These are phyloP conservation scores for Adela reaumurella DNA, from an alignment of 2,888 invertebrate genomes.

Conservation along the genomic window DNA sequence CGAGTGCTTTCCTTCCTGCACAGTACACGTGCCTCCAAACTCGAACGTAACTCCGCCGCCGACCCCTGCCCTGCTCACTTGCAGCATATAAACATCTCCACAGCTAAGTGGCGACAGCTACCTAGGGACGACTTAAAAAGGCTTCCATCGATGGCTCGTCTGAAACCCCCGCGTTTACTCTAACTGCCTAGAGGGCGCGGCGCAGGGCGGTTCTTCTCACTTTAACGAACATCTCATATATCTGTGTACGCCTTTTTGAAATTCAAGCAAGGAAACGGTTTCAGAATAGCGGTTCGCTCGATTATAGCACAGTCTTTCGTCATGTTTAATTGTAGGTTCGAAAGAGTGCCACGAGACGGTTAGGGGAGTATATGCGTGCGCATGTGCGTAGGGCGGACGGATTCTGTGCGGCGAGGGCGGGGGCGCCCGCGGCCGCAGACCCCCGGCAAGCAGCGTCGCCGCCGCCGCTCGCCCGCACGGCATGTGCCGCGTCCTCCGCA, in stretches of 20 bases:
- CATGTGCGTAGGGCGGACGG: slow-evolving; percentile 47
- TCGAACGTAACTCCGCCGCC: no score
- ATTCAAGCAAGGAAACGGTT: background rate
- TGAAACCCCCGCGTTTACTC: background rate
- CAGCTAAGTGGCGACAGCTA: background rate
- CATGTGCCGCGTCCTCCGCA: slow-evolving; percentile 25
- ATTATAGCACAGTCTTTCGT: background rate
- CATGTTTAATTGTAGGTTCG: background rate
- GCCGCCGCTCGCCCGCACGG: slow-evolving; percentile 28
- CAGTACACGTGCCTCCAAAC: no score
- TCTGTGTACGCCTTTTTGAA: background rate
- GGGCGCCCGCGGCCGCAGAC: slow-evolving; percentile 11
- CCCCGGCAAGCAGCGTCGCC: slow-evolving; percentile 32
- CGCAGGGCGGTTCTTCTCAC: background rate
- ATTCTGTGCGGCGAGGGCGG: slow-evolving; percentile 14
- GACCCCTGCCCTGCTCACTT: background rate
- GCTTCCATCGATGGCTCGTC: background rate
- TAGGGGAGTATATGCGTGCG: slow-evolving; percentile 20
- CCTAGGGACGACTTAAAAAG: background rate
- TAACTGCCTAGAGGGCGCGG: background rate
- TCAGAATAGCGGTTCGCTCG: background rate
- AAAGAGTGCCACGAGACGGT: slow-evolving; percentile 7
- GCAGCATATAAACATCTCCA: background rate
- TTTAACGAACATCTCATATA: background rate
- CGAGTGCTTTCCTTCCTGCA: no score